Conservation (phyloP, 2,797 vertebrate genomes). For the Hirundo rustica region DNA sequence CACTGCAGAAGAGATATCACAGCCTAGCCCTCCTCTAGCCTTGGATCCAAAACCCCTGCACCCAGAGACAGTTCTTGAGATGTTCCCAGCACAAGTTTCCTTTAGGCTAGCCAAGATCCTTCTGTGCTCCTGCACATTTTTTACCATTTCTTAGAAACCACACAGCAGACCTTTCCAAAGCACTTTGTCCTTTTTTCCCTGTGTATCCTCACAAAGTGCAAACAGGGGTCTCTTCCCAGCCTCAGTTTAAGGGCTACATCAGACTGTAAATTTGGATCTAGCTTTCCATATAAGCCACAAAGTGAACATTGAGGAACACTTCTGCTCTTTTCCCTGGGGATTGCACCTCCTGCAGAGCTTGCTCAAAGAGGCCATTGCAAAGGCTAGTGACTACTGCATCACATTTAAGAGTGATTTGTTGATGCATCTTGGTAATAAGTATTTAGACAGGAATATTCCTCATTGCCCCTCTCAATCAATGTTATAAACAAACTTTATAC, state of each 20-base stretch:
- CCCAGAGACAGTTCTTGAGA: not conserved
- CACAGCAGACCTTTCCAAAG: not conserved
- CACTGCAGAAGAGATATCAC: not conserved
- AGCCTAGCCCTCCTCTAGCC: not conserved
- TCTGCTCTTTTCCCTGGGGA: not conserved
- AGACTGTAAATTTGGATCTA: not conserved
- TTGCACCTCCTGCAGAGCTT: not conserved
- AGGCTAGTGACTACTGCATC: not conserved
- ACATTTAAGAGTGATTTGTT: not conserved
- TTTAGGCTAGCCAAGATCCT: not conserved
- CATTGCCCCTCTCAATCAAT: accelerated
- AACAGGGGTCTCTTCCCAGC: not conserved
- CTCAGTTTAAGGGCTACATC: not conserved
- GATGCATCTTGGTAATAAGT: not conserved
- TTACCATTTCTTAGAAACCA: not conserved
- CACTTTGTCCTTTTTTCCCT: not conserved
- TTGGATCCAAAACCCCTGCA: not conserved
- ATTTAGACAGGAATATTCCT: not conserved
- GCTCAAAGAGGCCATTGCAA: not conserved
- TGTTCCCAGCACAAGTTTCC: not conserved
- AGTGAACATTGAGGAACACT: not conserved
- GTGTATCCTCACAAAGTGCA: not conserved
- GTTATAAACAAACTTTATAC: not conserved
- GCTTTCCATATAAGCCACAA: not conserved
- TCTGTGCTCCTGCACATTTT: not conserved